Evolutionary conservation across 2,888 invertebrate species (phyloP).

Genomic region (Galerucella pusilla): DNA sequence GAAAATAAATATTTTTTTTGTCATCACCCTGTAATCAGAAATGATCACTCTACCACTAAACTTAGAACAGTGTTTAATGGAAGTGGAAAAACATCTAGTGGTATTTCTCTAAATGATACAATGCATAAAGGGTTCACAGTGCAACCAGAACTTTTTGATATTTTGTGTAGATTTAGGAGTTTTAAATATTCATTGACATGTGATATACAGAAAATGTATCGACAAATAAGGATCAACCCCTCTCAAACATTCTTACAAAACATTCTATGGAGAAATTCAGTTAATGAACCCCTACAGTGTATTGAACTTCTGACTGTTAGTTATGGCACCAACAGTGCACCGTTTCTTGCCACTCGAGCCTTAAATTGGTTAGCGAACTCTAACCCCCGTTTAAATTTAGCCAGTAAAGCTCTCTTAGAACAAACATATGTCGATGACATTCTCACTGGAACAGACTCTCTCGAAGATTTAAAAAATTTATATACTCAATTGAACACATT

Average conservation of each 20-base stretch:
- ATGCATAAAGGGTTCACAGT: conserved; percentile 24
- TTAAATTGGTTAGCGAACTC: background rate
- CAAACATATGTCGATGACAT: conserved; percentile 12
- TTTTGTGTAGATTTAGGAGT: conserved; percentile 5
- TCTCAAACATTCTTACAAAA: conserved; percentile 6
- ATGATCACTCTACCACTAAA: conserved; percentile 13
- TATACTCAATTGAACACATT: background rate
- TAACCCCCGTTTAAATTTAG: background rate
- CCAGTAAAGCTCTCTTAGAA: no score
- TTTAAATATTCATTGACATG: conserved; percentile 33
- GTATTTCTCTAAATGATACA: conserved; percentile 27
- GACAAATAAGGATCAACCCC: conserved; percentile 27
- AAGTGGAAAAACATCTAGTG: conserved; percentile 37
- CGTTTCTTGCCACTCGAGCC: no score
- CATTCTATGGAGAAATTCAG: no score
- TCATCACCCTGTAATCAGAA: conserved; percentile 7
- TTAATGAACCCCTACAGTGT: no score
- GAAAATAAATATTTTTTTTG: conserved; percentile 1
- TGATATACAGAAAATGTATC: conserved; percentile 36
- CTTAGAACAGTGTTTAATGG: no score
- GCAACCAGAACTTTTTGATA: conserved; percentile 21
- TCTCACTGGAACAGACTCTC: conserved; percentile 5
- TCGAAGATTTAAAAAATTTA: background rate
- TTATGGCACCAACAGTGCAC: no score
- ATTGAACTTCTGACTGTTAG: no score